These are phyloP conservation scores for Sebastes cheni DNA, from an alignment of 2,797 vertebrate genomes.

Conservation along the genomic window DNA sequence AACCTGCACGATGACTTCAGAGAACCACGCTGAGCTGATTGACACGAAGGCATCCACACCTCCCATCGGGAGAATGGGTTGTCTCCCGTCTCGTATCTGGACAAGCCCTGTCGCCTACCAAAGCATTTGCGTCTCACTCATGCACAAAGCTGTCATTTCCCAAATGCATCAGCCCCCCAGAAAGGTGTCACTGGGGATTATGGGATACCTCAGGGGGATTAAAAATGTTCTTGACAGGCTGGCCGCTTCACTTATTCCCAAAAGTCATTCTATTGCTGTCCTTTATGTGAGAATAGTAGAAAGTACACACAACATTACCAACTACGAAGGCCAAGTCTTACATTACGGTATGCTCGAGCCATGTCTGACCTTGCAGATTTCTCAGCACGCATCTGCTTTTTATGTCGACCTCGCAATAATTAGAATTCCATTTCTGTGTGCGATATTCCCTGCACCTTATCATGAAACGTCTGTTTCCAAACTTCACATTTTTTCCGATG, in stretches of 20 bases:
- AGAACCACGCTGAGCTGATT: slow-evolving; percentile 57
- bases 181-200: slow-evolving; percentile 78
- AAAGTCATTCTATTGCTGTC: slow-evolving; percentile 33
- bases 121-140: slow-evolving; percentile 64
- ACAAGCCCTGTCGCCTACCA: slow-evolving; percentile 54
- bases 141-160: slow-evolving; percentile 73
- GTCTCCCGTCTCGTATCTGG: slow-evolving; percentile 59
- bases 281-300: slow-evolving; percentile 17
- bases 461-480: slow-evolving; percentile 5
- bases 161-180: slow-evolving; percentile 57
- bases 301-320: not conserved
- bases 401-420: not conserved
- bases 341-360: not conserved
- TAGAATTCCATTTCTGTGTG: not conserved
- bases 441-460: not conserved
- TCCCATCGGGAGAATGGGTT: slow-evolving; percentile 46
- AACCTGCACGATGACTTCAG: slow-evolving; percentile 45
- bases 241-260: slow-evolving; percentile 61
- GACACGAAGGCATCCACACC: slow-evolving; percentile 52
- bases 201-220: slow-evolving; percentile 67
- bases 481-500: slow-evolving; percentile 17
- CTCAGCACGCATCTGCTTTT: not conserved
- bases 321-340: not conserved
- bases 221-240: slow-evolving; percentile 70
- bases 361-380: slow-evolving; percentile 7